Conservation (phyloP, 2,113 vertebrate genomes). For the Dipodomys merriami region DNA sequence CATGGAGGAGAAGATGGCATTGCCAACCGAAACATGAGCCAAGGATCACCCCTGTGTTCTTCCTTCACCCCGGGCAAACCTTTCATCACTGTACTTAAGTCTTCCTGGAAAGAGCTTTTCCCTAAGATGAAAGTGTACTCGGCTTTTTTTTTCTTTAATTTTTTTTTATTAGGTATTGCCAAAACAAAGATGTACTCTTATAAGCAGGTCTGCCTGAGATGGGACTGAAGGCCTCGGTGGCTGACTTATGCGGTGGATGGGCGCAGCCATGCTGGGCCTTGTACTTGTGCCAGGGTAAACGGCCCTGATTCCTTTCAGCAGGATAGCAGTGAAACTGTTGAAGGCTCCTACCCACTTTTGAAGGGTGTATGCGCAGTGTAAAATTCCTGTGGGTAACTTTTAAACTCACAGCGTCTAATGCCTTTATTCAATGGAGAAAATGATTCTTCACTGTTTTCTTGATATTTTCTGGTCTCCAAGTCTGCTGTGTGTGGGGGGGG, state of each 20-base stretch:
- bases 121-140: conserved; percentile 24
- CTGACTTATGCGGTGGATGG: background rate
- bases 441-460: conserved; percentile 34
- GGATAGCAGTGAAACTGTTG: conserved; percentile 27
- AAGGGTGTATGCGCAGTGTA: conserved; percentile 16
- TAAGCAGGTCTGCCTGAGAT: background rate
- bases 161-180: background rate
- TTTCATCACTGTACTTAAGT: background rate
- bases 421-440: conserved; percentile 33
- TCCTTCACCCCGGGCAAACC: background rate
- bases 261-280: background rate
- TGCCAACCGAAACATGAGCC: background rate
- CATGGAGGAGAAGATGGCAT: background rate
- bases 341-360: background rate
- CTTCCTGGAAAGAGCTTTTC: conserved; percentile 36
- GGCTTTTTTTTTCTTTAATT: no score
- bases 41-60: background rate
- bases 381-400: conserved; percentile 40
- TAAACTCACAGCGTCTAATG: background rate
- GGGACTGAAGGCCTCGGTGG: background rate
- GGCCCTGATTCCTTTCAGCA: background rate
- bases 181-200: background rate
- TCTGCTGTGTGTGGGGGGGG: no score
- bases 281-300: background rate
- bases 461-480: conserved; percentile 16